Conservation (phyloP, 2,113 vertebrate genomes). For the Rhinichthys klamathensis region DNA sequence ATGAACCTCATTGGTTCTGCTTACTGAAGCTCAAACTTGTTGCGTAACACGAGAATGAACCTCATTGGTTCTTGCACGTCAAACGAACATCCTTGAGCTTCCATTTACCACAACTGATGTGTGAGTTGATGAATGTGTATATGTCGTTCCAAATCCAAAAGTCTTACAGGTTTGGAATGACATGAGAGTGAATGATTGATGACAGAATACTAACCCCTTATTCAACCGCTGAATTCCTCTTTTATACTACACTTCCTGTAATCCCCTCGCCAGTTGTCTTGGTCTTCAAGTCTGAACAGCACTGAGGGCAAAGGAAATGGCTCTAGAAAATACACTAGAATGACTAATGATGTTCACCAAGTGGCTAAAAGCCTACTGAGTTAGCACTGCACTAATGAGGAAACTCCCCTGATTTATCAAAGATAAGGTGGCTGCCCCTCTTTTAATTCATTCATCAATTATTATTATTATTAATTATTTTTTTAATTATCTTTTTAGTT, state of each 20-base stretch:
- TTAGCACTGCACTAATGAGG: conserved; percentile 10
- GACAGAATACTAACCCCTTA: too few relatives aligned
- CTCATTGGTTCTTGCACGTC: too few relatives aligned
- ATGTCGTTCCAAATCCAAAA: too few relatives aligned
- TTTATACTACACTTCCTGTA: not conserved
- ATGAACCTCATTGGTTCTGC: too few relatives aligned
- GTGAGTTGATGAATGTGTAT: too few relatives aligned
- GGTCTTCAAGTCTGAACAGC: not conserved
- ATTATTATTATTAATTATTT: not conserved
- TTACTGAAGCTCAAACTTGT: too few relatives aligned
- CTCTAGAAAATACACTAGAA: not conserved
- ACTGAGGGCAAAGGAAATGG: conserved; percentile 11
- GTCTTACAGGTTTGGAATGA: too few relatives aligned
- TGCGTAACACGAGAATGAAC: too few relatives aligned
- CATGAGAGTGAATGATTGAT: too few relatives aligned
- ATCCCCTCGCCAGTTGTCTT: not conserved
- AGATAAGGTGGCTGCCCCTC: not conserved
- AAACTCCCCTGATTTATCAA: not conserved
- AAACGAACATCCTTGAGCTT: too few relatives aligned
- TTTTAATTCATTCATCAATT: not conserved
- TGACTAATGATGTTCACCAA: not conserved
- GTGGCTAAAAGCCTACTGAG: not conserved
- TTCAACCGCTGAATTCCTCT: not conserved
- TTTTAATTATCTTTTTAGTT: not conserved
- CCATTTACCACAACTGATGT: too few relatives aligned